Percentiles rank a stretch among this genome's conserved stretches.
phyloP scores from a whole-genome alignment of 2,888 invertebrate species.

The Stenolophus ochropezus region DNA sequence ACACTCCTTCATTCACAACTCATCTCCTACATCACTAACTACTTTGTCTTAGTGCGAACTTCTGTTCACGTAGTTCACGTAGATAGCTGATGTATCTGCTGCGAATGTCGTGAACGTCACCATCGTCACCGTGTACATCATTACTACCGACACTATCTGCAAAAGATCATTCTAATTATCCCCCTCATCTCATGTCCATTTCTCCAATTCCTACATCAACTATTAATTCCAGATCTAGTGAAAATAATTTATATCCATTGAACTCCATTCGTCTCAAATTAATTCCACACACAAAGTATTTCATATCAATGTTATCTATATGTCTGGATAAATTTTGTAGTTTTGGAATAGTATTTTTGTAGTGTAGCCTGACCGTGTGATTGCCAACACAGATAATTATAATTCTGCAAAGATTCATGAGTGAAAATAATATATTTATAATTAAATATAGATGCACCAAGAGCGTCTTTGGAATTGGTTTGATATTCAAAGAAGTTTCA shows the following conservation, averaged over 20 bases:
- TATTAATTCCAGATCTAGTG: constrained; percentile 11
- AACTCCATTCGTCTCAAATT: constrained; percentile 12
- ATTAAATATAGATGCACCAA: constrained; percentile 37
- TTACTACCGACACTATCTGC: constrained; percentile 39
- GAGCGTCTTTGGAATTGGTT: constrained; percentile 36
- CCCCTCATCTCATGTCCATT: too few species aligned
- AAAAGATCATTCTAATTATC: constrained; percentile 25
- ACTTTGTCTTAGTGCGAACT: neutral
- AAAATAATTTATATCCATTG: constrained; percentile 34
- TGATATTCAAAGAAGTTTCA: constrained; percentile 40
- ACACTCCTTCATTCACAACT: constrained; percentile 56
- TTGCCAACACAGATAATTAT: constrained; percentile 9
- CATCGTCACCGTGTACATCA: constrained; percentile 49
- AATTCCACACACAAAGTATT: constrained; percentile 31
- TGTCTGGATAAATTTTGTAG: constrained; percentile 1
- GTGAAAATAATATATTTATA: constrained; percentile 23
- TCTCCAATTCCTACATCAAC: constrained; percentile 10
- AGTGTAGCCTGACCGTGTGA: constrained; percentile 15
- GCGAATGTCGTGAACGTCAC: constrained; percentile 49
- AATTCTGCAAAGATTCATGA: constrained; percentile 37
- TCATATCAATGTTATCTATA: neutral
- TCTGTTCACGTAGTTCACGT: constrained; percentile 41
- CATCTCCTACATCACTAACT: neutral
- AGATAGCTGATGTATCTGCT: constrained; percentile 43
- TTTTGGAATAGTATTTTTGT: constrained; percentile 28